Percentiles rank a stretch among this genome's conserved stretches.
Conservation (phyloP, 2,888 invertebrate species). For the Phymatocera aterrima region DNA sequence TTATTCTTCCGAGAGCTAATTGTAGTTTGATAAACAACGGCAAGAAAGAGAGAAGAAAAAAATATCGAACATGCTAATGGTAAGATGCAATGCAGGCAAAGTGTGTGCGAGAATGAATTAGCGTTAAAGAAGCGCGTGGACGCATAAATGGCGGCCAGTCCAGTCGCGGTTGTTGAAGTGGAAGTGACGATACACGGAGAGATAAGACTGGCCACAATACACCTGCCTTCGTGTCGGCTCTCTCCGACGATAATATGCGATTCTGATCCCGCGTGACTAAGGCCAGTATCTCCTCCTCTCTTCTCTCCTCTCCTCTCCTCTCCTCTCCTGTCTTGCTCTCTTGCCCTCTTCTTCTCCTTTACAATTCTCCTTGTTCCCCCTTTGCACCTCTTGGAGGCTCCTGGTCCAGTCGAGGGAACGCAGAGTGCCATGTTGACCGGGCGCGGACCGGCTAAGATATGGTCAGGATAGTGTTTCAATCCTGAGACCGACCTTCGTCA, state of each 20-base stretch:
- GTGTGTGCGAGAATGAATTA: slow-evolving; percentile 19
- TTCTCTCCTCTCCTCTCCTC: slow-evolving; percentile 43
- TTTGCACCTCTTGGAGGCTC: slow-evolving; percentile 47
- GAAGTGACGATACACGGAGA: slow-evolving; percentile 44
- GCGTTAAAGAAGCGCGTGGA: slow-evolving; percentile 43
- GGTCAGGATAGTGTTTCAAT: slow-evolving; percentile 74
- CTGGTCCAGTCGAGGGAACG: slow-evolving; percentile 30
- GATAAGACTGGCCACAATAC: slow-evolving; percentile 56
- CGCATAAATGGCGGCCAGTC: slow-evolving; percentile 41
- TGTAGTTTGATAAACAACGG: too few species aligned
- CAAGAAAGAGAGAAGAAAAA: too few species aligned
- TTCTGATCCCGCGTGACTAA: slow-evolving; percentile 66
- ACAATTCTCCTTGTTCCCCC: slow-evolving; percentile 36
- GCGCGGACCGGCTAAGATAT: slow-evolving; percentile 72
- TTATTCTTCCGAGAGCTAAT: not conserved
- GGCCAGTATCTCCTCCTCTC: slow-evolving; percentile 54
- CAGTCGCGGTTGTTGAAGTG: slow-evolving; percentile 36
- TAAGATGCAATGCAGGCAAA: not conserved
- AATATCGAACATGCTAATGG: not conserved
- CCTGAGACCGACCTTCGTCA: slow-evolving; percentile 65
- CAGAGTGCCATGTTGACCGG: slow-evolving; percentile 65
- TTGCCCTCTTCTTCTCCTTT: slow-evolving; percentile 36
- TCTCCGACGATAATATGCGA: slow-evolving; percentile 70
- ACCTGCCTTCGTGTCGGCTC: slow-evolving; percentile 58
- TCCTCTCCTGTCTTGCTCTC: slow-evolving; percentile 47